Base-by-base conservation (phyloP, 1,140 invertebrate species). In the Rhagoletis pomonella region DNA sequence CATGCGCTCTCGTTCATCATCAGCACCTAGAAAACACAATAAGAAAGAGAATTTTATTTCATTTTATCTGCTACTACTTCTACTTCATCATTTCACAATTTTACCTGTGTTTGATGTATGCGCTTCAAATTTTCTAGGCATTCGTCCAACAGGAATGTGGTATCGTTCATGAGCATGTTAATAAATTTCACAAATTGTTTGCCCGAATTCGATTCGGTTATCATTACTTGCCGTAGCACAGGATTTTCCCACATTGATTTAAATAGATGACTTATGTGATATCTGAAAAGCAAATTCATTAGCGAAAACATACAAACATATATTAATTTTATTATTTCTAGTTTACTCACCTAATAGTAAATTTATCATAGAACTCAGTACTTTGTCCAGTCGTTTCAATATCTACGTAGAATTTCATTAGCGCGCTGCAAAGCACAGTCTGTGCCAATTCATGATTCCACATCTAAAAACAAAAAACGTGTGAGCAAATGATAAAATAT, bases 141-240 rank as follows among this genome's bases (percentile, higher is more conserved):
- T 93, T 99, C 99, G 92, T 99, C 99, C 67, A 99, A 94, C 60
- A 99, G 94, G 93, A 99, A 99, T 58, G 98, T 99, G 9, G 98
- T 99, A 92, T 99, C 99, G 92, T 99, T 99, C 97, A 99, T 99
- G 69, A 99, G 93, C 98, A 99, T 99, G 93, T 99, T 99, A 50
- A 99, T 96, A 92, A 99, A 99, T 89, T 98, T 98, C 4, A 99
- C 97, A 94, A 99, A 99, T 93, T 99, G 97, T 89, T 97, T 97
- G 10, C 97, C 97, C 86, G 96, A 96, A 89, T 96, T 95, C 42
- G 96, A 97, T 92, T 97, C 97, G 89, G 96, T 96, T 62, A 97
- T 95, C n/a, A 97, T 95, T 3, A 96, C 95, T 90, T 96, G 93
- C 65, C 95, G 94, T 89, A 95, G 94, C 84, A 95, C 94, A 17